phyloP scores from a whole-genome alignment of 2,888 invertebrate genomes.

The Ophioninae sp. region DNA sequence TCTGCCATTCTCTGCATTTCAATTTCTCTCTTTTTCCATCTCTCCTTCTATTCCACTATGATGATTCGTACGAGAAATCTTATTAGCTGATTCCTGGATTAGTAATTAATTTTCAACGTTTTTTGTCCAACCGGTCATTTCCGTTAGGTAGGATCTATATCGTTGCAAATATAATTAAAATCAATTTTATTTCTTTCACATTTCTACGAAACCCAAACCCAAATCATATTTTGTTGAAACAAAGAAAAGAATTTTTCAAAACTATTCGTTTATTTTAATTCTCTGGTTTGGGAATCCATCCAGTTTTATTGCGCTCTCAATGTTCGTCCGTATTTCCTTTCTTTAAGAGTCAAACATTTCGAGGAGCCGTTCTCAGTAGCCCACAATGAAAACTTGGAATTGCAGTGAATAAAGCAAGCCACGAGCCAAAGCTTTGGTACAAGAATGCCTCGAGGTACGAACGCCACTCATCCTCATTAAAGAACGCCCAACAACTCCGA shows the following conservation, averaged over 20 bases:
- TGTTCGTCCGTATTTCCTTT: constrained; percentile 31
- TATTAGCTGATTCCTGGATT: neutral
- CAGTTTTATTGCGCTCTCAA: constrained; percentile 21
- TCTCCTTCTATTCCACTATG: neutral
- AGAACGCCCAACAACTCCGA: constrained; percentile 6
- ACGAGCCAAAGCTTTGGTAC: neutral
- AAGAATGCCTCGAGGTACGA: neutral
- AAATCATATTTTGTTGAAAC: too few species aligned
- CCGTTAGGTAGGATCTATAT: neutral
- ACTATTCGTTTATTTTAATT: neutral
- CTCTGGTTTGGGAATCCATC: neutral
- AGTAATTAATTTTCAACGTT: neutral
- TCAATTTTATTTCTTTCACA: neutral
- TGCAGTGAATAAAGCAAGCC: constrained; percentile 23
- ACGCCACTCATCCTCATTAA: constrained; percentile 1
- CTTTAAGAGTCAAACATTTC: constrained; percentile 37
- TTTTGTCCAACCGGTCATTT: constrained; percentile 4
- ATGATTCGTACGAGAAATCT: neutral
- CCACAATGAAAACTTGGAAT: constrained; percentile 44
- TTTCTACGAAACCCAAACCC: too few species aligned
- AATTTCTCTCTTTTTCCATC: constrained; percentile 11
- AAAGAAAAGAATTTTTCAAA: too few species aligned
- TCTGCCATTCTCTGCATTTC: constrained; percentile 7
- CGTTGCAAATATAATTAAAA: neutral
- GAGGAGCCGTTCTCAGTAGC: constrained; percentile 38